Conservation (phyloP, 2,797 vertebrate species). For the Ptychadena robeensis region DNA sequence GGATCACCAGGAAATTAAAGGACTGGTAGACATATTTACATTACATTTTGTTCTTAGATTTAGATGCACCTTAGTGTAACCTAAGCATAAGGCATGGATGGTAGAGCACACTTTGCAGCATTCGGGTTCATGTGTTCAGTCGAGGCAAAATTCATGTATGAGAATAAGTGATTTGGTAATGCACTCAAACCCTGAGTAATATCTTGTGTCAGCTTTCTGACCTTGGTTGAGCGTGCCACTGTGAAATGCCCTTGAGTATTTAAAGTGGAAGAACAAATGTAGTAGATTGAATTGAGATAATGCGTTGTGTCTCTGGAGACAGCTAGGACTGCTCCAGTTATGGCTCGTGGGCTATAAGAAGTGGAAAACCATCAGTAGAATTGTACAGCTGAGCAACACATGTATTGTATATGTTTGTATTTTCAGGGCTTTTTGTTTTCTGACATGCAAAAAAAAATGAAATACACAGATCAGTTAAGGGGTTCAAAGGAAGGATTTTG, state of each 20-base stretch:
- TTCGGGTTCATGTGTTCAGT: background rate
- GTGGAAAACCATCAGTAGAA: background rate
- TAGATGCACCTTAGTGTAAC: too few species aligned
- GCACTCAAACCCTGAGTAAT: slow-evolving; percentile 30
- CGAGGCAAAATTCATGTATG: slow-evolving; percentile 1
- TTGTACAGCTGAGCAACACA: background rate
- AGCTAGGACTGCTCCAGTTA: slow-evolving; percentile 1
- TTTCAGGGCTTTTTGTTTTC: background rate
- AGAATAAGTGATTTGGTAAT: slow-evolving; percentile 22
- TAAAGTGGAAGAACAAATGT: slow-evolving; percentile 5
- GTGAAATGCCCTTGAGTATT: slow-evolving; percentile 23
- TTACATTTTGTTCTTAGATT: too few species aligned
- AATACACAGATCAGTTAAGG: too few species aligned
- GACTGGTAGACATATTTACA: too few species aligned
- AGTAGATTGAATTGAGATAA: slow-evolving; percentile 43
- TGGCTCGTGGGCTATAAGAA: background rate
- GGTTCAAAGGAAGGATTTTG: too few species aligned
- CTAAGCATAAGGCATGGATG: background rate
- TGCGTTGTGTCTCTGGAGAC: slow-evolving; percentile 25
- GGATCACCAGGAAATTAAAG: too few species aligned
- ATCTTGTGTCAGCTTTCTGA: slow-evolving; percentile 18
- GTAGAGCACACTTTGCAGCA: background rate
- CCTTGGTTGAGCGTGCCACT: slow-evolving; percentile 8
- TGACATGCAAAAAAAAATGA: too few species aligned
- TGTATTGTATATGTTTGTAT: background rate